Conservation (phyloP, 1,140 invertebrate species). For the Phymorhynchus buccinoides region DNA sequence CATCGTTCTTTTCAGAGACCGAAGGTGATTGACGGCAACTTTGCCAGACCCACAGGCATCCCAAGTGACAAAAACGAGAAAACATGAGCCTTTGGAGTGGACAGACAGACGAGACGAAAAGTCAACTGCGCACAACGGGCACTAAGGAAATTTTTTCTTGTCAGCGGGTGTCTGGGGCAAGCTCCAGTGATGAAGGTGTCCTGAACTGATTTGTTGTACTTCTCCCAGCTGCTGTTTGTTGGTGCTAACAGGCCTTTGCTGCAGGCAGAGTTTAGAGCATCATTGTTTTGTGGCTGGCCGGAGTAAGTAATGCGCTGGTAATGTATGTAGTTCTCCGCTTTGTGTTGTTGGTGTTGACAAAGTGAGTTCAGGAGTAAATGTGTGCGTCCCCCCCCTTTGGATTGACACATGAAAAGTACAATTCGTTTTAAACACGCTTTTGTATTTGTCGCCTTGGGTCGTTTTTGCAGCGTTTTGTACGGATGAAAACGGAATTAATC, state of each 20-base stretch:
- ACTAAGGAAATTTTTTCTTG: background rate
- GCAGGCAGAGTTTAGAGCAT: background rate
- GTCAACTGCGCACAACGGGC: no score
- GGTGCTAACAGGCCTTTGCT: slow-evolving; percentile 22
- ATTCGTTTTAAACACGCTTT: no score
- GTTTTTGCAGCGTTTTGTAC: no score
- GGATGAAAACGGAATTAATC: no score
- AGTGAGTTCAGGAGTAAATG: no score
- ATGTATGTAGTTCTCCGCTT: background rate
- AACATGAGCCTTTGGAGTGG: slow-evolving; percentile 44
- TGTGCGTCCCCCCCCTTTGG: no score
- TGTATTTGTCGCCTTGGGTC: no score
- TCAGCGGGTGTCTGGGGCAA: background rate
- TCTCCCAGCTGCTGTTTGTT: slow-evolving; percentile 12
- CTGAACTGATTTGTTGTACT: background rate
- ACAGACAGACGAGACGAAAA: no score
- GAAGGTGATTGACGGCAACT: slow-evolving; percentile 57
- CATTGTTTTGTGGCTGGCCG: background rate
- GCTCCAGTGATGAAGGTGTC: background rate
- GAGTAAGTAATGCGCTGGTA: background rate
- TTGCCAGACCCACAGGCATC: slow-evolving; percentile 62
- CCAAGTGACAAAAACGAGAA: slow-evolving; percentile 60
- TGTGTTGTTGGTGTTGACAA: background rate
- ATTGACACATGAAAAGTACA: no score
- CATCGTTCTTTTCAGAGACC: slow-evolving; percentile 59